Base-by-base conservation (phyloP, 2,113 vertebrate genomes). In the Bucco capensis region DNA sequence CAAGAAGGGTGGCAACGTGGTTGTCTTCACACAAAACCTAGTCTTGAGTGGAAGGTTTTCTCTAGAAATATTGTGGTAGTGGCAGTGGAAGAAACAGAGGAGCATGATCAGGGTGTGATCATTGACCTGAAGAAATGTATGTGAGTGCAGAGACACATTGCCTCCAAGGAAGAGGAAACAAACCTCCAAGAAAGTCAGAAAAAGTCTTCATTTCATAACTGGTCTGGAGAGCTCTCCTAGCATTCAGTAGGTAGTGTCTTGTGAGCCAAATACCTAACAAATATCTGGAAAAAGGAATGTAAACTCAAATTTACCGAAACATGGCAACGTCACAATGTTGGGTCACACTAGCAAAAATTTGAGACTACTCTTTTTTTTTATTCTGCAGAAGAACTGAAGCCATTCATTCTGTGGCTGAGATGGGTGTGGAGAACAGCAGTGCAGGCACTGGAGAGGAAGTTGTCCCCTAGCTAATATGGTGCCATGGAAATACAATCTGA, bases 391-490 rank as follows among this genome's bases (percentile, higher is more conserved):
- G 65, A 69, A 62, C 44, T 5, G 56, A 62, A 92, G 40, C 16
- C 14, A 37, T 25, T 33, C 70, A 53, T 69, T 69, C 56, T 46
- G 46, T 22, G 18, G 25, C n/a, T 50, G 74, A 58, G 37, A 74
- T 66, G 42, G 38, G 17, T 15, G 25, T 17, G 35, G 30, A 78
- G 79, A 81, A 60, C 35, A 73, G 42, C 25, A 88, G 38, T 8
- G 8, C 19, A 18, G 62, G 58, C 0, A 1, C 50, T 76, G 64
- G n/a, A 61, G 40, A 46, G 18, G 62, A 71, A 53, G 21, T 19
- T 61, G 57, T 84, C 64, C 67, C 71, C 33, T 47, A 71, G 56
- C 81, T 73, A 76, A 88, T n/a, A 93, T 94, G 87, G 89, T 95
- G 89, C 84, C 93, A 92, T 80, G 89, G 83, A 82, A 89, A 81